Evolutionary conservation across 2,113 vertebrate species (phyloP).

Genomic region (Bambusicola thoracicus): DNA sequence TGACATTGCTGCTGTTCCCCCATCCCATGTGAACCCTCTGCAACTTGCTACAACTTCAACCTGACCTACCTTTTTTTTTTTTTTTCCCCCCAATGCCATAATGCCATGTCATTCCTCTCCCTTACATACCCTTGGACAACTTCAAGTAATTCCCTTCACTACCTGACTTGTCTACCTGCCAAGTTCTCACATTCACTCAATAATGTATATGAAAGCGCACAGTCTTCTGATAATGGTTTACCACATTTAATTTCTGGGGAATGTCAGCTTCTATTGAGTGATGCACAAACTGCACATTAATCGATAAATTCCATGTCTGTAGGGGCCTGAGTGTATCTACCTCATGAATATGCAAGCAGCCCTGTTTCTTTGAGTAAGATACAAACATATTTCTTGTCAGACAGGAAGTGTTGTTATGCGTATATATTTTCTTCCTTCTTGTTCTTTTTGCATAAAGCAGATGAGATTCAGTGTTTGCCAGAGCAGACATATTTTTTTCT

Average conservation of each 20-base stretch:
- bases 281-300: conserved; percentile 51
- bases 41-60: neutral
- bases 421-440: conserved; percentile 17
- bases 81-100: neutral
- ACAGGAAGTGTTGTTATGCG: neutral
- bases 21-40: neutral
- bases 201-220: conserved; percentile 9
- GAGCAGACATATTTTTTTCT: conserved; percentile 27
- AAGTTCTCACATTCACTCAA: conserved; percentile 39
- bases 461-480: conserved; percentile 1
- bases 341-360: conserved; percentile 67
- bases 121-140: neutral
- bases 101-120: neutral
- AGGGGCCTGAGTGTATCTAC: conserved; percentile 11
- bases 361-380: conserved; percentile 30
- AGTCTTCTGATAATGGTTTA: conserved; percentile 38
- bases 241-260: conserved; percentile 35
- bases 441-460: conserved; percentile 58
- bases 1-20: neutral
- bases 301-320: conserved; percentile 52
- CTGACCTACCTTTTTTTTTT: neutral
- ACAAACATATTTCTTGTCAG: conserved; percentile 52
- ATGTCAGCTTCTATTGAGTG: conserved; percentile 46
- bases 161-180: conserved; percentile 3
- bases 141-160: neutral